phyloP scores from a whole-genome alignment of 2,888 invertebrate genomes.

The Patella depressa region DNA sequence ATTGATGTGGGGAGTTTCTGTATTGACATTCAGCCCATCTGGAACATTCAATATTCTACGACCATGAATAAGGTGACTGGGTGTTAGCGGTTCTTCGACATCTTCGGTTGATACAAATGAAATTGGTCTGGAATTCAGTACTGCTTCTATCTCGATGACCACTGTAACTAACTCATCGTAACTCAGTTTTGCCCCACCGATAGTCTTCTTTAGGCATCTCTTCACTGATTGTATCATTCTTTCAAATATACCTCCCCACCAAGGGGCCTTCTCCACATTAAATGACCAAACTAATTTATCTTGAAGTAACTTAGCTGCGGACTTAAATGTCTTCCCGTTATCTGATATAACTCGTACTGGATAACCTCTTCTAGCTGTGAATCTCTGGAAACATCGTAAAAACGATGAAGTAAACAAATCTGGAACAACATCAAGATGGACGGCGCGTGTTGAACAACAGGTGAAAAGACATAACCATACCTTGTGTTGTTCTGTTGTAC shows the following conservation, averaged over 20 bases:
- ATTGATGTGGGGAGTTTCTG: too few species aligned
- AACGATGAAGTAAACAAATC: background rate
- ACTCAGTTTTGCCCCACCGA: background rate
- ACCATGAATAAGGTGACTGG: background rate
- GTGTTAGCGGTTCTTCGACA: background rate
- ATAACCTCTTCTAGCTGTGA: slow-evolving; percentile 2
- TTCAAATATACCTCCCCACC: background rate
- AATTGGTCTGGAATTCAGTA: slow-evolving; percentile 2
- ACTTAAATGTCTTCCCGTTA: background rate
- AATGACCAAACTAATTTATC: background rate
- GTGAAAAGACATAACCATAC: background rate
- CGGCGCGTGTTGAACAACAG: background rate
- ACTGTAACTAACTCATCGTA: background rate
- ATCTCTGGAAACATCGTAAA: background rate
- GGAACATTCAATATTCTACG: background rate
- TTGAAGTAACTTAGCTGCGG: background rate
- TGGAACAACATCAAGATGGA: background rate
- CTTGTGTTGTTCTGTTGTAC: background rate
- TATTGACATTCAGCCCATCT: background rate
- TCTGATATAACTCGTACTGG: background rate
- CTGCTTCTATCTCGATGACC: background rate
- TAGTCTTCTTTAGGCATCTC: slow-evolving; percentile 4
- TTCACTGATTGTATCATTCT: background rate
- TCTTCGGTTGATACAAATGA: slow-evolving; percentile 5
- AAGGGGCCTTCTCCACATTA: background rate